A percentile compares a stretch with the other conserved stretches of the same genome.
These are phyloP conservation scores for Ceratina australensis DNA, from an alignment of 1,140 invertebrate species.

Conservation along the genomic window DNA sequence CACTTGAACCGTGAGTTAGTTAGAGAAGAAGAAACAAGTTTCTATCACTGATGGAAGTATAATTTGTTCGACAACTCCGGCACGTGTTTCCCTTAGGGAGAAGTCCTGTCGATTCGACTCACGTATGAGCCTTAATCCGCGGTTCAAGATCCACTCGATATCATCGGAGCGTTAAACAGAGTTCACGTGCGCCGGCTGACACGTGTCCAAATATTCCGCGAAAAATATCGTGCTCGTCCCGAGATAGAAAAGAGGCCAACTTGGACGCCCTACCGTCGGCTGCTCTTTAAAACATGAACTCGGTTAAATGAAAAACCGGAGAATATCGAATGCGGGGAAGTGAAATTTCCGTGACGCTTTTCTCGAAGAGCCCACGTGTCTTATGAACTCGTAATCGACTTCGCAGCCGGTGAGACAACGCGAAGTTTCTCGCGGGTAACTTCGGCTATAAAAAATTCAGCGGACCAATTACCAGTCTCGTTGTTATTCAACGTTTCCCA, in stretches of 20 bases:
- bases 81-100: background rate
- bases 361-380: background rate
- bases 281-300: background rate
- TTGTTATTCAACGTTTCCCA: background rate
- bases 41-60: background rate
- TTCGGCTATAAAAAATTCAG: background rate
- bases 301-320: background rate
- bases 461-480: background rate
- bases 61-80: background rate
- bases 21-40: background rate
- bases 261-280: background rate
- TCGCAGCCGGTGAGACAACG: background rate
- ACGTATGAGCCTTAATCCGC: background rate
- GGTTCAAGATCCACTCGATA: background rate
- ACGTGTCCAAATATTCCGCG: too few relatives aligned
- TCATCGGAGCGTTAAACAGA: background rate
- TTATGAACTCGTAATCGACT: background rate
- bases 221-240: too few relatives aligned
- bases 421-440: background rate
- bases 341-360: background rate
- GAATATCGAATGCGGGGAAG: background rate
- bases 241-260: background rate
- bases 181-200: background rate
- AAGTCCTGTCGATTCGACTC: conserved; percentile 4
- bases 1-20: background rate